Evolutionary conservation across 2,888 invertebrate species (phyloP), one percentile per base, ranked within the genome.

Genomic region (Heteropelma amictum): DNA sequence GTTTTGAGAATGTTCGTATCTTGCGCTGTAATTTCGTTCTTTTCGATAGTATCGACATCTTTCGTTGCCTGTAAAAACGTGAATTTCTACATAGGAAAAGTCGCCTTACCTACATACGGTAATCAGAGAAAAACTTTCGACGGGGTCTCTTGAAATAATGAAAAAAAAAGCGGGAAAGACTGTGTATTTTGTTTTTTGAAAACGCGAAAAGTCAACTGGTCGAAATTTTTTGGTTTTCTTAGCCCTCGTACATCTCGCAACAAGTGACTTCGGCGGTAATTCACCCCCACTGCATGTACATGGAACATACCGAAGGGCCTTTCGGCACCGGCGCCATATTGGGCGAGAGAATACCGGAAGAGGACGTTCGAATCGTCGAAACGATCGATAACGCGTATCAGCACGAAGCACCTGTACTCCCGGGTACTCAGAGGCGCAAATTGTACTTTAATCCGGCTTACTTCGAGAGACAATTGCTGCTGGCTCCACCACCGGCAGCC

Each of bases 401-500:
- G 28, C 85, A 85, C 8, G 86, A 86, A 45, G 84, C 85, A 8
- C 86, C 90, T 6, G 82, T 88, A 6, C 80, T 87, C 47, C 88
- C 88, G 1, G 95, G 95, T 8, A 93, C 93, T 23, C 93, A 94
- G 0, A 91, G 96, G 63, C 92, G 94, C 79, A 96, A 96, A 85
- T 90, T 97, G 1, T 97, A 96, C 86, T 97, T 97, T 84, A 97
- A 96, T 88, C 96, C 96, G 0, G 96, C 97, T 5, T 97, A 97
- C 87, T 97, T 97, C 84, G 97, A 97, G 87, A 95, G 95, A 23
- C 95, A 97, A 80, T 88, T 96, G 51, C 91, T 97, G 87, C 91
- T 94, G 90, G 94, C 96, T 80, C 97, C 97, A 19, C 97, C 97
- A 49, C 95, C 96, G 42, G 96, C 96, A 63, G 97, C 97, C 21